Conservation (phyloP, 2,888 invertebrate genomes). For the Halictus ligatus region DNA sequence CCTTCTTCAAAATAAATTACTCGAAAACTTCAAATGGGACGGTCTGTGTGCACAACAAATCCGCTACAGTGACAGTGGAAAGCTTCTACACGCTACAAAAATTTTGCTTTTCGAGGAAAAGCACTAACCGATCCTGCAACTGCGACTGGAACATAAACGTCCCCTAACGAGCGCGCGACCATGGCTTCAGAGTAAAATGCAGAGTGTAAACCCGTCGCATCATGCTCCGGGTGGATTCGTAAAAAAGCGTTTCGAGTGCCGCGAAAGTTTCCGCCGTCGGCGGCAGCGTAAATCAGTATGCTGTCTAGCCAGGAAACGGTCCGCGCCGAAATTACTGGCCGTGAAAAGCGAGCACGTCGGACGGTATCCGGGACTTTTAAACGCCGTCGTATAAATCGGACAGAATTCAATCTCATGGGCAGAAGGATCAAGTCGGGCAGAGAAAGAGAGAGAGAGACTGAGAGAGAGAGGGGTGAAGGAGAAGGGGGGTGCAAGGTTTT, state of each 20-base stretch:
- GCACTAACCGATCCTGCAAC: not conserved
- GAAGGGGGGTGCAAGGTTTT: not conserved
- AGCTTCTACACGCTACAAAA: not conserved
- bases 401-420: conserved; percentile 39
- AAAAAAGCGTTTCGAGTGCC: not conserved
- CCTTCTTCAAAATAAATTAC: no score
- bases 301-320: not conserved
- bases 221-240: not conserved
- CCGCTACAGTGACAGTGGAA: no score
- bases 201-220: not conserved
- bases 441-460: not conserved
- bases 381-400: conserved; percentile 22
- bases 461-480: no score
- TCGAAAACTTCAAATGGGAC: no score
- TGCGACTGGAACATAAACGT: not conserved
- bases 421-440: conserved; percentile 18
- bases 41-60: no score
- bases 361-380: conserved; percentile 16
- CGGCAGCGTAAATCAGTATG: not conserved
- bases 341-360: not conserved
- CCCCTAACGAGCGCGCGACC: not conserved
- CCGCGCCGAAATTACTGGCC: not conserved
- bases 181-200: not conserved
- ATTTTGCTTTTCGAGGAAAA: not conserved
- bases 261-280: not conserved